Evolutionary conservation across 2,888 invertebrate species (phyloP).

Genomic region (Andrena trimmerana): DNA sequence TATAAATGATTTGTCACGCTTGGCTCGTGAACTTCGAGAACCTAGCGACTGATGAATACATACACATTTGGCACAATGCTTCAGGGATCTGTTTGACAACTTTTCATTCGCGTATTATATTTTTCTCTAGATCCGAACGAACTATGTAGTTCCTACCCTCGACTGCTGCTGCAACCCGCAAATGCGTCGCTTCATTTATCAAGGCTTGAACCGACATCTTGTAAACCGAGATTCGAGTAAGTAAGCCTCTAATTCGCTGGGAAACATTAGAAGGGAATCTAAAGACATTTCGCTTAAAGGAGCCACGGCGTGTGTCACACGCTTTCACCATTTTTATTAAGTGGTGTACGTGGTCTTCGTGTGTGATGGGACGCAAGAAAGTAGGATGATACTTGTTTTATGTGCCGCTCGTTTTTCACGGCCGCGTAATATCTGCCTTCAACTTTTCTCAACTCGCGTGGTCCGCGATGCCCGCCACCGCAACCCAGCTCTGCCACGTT

Average conservation of each 20-base stretch:
- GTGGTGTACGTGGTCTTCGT: conserved; percentile 9
- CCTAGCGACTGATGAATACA: conserved; percentile 36
- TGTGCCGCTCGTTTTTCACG: conserved; percentile 60
- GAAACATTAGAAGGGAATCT: neutral
- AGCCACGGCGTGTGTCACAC: neutral
- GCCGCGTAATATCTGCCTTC: conserved; percentile 63
- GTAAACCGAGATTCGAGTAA: neutral
- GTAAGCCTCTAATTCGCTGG: neutral
- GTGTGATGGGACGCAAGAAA: conserved; percentile 27
- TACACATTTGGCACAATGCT: conserved; percentile 28
- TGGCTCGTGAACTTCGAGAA: conserved; percentile 18
- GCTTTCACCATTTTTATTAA: conserved; percentile 44
- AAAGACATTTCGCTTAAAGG: neutral
- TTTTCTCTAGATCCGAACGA: no score
- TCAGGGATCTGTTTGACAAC: conserved; percentile 42
- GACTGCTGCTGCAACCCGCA: no score
- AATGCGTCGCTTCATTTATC: no score
- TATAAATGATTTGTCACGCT: conserved; percentile 41
- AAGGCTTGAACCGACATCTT: no score
- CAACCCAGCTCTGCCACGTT: neutral
- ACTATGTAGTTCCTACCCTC: no score
- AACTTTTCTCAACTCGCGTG: conserved; percentile 64
- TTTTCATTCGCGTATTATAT: conserved; percentile 17
- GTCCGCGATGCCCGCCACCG: conserved; percentile 19
- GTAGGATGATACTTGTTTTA: conserved; percentile 29